Evolutionary conservation across 1,140 invertebrate species (phyloP), one percentile per base, ranked within the genome.

Genomic region (Drosophila kohkoa): DNA sequence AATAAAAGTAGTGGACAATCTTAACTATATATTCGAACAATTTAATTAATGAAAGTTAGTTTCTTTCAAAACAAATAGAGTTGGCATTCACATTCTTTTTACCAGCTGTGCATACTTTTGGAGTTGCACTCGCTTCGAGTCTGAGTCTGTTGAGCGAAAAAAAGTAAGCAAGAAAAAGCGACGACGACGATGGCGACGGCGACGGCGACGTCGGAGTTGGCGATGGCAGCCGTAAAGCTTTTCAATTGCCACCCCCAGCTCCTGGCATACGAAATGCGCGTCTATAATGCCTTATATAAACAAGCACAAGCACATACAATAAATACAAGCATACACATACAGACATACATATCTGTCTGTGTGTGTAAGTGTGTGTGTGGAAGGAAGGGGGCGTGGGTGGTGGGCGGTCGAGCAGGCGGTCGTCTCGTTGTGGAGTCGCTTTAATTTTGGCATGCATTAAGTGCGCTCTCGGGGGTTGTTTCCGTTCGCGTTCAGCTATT

Each of bases 361-460:
- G n/a, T 73, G 20, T 69, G 25, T 78, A 38, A 75, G 55, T 77
- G 69, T 81, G 46, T 32, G 20, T n/a, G 16, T 81, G 73, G 62
- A 69, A 51, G 78, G 78, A 10, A 1, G 65, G 55, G 71, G 55
- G 60, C 38, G 71, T 65, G 32, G 57, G 35, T 35, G 25, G 45
- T 25, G 20, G 49, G 41, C 20, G 16, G 38, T 64, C 55, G 62
- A 15, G 45, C 2, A 2, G 49, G 41, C 20, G 16, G 30, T 64
- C 55, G 62, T 43, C 62, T 73, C 35, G 54, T 20, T 38, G 46
- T 64, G 64, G 59, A 76, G 58, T 89, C 75, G 86, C 85, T 89
- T 89, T 89, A 89, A 89, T 89, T 89, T 89, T 81, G 85, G 85
- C 85, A 82, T 88, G 83, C 77, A 89, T 89, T 89, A 89, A 89